phyloP scores from a whole-genome alignment of 2,797 vertebrate genomes.

The Pempheris klunzingeri region DNA sequence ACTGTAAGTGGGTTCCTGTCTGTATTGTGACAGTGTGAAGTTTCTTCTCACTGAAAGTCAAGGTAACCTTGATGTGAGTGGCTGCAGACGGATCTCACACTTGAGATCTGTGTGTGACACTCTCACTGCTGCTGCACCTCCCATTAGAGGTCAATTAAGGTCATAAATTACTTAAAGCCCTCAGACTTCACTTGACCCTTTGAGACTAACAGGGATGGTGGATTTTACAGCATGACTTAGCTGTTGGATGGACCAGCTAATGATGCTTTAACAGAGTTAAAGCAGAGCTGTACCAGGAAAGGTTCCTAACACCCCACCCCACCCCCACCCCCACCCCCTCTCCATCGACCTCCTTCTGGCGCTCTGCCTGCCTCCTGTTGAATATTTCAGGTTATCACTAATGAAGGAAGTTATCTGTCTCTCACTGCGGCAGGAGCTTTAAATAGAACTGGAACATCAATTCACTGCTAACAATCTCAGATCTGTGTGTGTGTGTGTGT shows the following conservation, averaged over 20 bases:
- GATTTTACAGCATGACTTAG: slow-evolving; percentile 8
- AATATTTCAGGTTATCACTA: slow-evolving; percentile 70
- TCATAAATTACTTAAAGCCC: slow-evolving; percentile 8
- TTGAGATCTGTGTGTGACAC: not conserved
- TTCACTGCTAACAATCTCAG: slow-evolving; percentile 30
- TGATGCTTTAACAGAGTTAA: slow-evolving; percentile 23
- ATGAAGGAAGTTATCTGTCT: slow-evolving; percentile 67
- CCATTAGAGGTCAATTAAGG: slow-evolving; percentile 12
- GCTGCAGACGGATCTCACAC: too few species aligned
- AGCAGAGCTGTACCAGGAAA: not conserved
- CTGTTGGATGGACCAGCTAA: slow-evolving; percentile 28
- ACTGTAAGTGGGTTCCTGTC: not conserved
- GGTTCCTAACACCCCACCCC: not conserved
- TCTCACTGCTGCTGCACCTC: not conserved
- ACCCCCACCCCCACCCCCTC: not conserved
- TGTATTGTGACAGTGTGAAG: not conserved
- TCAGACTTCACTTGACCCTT: slow-evolving; percentile 20
- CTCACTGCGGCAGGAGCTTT: slow-evolving; percentile 54
- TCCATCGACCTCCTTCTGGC: slow-evolving; percentile 13
- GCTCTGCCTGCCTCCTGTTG: slow-evolving; percentile 50
- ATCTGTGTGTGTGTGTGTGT: slow-evolving; percentile 9
- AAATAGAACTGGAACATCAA: slow-evolving; percentile 68
- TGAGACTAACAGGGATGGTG: slow-evolving; percentile 6
- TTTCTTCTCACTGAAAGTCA: not conserved
- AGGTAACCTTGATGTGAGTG: not conserved